A percentile compares a stretch with the other conserved stretches of the same genome.
Evolutionary conservation across 2,113 vertebrate species (phyloP).

Genomic region (Odobenus rosmarus): DNA sequence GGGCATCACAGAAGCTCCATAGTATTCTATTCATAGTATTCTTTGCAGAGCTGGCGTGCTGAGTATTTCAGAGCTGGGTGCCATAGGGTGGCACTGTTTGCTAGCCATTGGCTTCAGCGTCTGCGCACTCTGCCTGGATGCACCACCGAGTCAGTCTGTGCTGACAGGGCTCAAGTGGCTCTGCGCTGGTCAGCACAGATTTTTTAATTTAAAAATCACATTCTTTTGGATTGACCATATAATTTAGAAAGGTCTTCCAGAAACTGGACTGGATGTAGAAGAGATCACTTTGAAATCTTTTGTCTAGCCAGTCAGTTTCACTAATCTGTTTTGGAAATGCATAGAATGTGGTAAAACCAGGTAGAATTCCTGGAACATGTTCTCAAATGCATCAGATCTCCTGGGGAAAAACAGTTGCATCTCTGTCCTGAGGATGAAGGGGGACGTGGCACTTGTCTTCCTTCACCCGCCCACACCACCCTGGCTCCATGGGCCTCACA

Average conservation of each 20-base stretch:
- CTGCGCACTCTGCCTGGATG: fast-evolving
- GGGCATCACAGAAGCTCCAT: background rate
- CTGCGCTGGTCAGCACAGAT: background rate
- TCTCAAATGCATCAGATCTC: background rate
- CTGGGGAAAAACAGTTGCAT: background rate
- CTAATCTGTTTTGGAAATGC: background rate
- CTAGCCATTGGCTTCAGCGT: slow-evolving; percentile 51
- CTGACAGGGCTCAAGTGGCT: background rate
- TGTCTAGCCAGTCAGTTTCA: background rate
- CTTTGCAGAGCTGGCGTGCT: background rate
- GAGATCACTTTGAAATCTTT: background rate
- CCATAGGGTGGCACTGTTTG: slow-evolving; percentile 85
- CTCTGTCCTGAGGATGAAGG: background rate
- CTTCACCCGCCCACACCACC: fast-evolving
- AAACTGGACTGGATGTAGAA: background rate
- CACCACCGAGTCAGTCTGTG: fast-evolving
- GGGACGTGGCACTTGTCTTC: background rate
- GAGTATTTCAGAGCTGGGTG: background rate
- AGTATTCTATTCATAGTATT: background rate
- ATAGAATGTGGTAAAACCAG: background rate
- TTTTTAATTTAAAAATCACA: background rate
- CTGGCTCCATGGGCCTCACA: background rate
- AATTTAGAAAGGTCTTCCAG: background rate
- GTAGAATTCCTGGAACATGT: background rate
- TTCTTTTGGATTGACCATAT: background rate